Evolutionary conservation across 2,888 invertebrate genomes (phyloP), one percentile per base, ranked within the genome.

Genomic region (Lithophane socia): DNA sequence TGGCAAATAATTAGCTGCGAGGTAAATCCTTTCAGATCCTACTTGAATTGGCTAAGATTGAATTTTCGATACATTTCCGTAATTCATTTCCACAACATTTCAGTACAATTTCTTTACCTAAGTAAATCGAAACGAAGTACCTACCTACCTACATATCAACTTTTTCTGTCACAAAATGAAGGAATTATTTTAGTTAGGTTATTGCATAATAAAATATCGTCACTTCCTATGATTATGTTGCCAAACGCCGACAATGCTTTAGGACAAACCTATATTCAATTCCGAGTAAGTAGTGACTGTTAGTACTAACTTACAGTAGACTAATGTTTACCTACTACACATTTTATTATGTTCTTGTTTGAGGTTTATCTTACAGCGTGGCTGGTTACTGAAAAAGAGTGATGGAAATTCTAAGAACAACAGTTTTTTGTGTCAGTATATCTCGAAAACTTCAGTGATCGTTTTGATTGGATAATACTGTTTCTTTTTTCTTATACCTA

Each of bases 141-240:
- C 37, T 29, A n/a, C 56, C 1, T 52, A 21, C 8, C 21, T 56
- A n/a, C 12, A n/a, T 4, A n/a, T n/a, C 10, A n/a, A 58, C 16
- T 16, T 60, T 56, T 60, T 24, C 10, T 29, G 24, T 0, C 29
- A 16, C 29, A 16, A 16, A 16, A 24, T 29, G 1, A 60, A 60
- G 8, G 16, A 29, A 16, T 60, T 13, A 60, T n/a, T 29, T 37
- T 29, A 12, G 49, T 49, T 9, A 63, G 29, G 29, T 29, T 5
- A 56, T 37, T 73, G 37, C 16, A 44, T 54, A 29, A 29, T 29
- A 29, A 37, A 3, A 37, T 37, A 29, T 24, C 60, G 21, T 21
- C 44, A 65, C 13, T 60, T 73, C 44, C 58, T 47, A 58, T n/a
- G 9, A 66, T 60, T 69, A 54, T 44, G 18, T 52, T 44, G 24